Conservation (phyloP, 1,140 invertebrate species). For the Drosophila grimshawi region DNA sequence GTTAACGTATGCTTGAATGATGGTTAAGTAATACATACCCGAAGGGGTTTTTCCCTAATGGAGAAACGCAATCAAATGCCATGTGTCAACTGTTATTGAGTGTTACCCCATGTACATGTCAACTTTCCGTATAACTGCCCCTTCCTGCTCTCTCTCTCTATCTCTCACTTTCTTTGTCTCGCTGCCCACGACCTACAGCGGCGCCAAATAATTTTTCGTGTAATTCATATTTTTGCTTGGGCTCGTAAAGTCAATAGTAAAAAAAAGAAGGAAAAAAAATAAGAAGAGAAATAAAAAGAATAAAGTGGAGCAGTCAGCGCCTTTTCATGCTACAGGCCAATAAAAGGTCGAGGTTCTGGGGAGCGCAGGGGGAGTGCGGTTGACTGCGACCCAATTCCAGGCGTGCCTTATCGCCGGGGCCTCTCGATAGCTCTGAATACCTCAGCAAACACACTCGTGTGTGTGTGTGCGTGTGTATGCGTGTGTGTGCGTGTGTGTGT, state of each 20-base stretch:
- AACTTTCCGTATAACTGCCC: slow-evolving; percentile 13
- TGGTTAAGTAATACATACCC: slow-evolving; percentile 21
- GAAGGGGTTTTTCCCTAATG: slow-evolving; percentile 41
- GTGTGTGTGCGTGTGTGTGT: background rate
- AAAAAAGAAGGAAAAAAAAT: background rate
- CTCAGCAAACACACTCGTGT: slow-evolving; percentile 15
- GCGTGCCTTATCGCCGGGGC: slow-evolving; percentile 70
- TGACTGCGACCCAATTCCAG: slow-evolving; percentile 73
- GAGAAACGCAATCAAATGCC: slow-evolving; percentile 45
- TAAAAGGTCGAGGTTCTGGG: slow-evolving; percentile 60
- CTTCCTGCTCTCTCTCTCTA: background rate
- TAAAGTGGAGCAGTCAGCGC: slow-evolving; percentile 48
- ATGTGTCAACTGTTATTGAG: slow-evolving; percentile 50
- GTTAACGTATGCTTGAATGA: slow-evolving; percentile 9
- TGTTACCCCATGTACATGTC: slow-evolving; percentile 25
- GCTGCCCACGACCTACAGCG: slow-evolving; percentile 22
- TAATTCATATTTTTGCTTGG: slow-evolving; percentile 41
- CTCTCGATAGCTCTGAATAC: slow-evolving; percentile 10
- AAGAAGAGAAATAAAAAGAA: background rate
- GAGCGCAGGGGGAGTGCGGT: background rate
- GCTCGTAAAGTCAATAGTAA: slow-evolving; percentile 41
- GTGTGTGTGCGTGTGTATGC: background rate
- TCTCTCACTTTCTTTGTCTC: no score
- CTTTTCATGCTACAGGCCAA: slow-evolving; percentile 73
- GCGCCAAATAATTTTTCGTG: slow-evolving; percentile 47